phyloP scores from a whole-genome alignment of 2,113 vertebrate genomes.

The Nannospalax galili region DNA sequence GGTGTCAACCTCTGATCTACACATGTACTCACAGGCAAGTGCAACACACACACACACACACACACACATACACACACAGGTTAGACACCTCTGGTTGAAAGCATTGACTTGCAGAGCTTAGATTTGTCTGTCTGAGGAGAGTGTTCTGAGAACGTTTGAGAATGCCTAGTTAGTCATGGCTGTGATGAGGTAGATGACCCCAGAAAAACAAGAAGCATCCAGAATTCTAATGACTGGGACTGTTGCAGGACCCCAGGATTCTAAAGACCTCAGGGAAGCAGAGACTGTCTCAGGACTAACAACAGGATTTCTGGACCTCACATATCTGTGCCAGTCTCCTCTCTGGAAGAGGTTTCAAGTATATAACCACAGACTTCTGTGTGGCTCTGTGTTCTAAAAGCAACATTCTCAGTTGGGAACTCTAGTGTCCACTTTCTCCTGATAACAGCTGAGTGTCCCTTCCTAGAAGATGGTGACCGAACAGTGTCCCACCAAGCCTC shows the following conservation, averaged over 20 bases:
- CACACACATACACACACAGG: not conserved
- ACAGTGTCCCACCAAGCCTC: not conserved
- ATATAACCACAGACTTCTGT: fast-evolving
- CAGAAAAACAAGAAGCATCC: not conserved
- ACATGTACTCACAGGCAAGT: not conserved
- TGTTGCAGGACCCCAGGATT: no score
- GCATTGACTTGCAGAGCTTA: not conserved
- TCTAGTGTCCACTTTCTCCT: not conserved
- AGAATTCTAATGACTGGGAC: not conserved
- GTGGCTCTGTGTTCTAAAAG: not conserved
- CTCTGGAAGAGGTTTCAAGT: not conserved
- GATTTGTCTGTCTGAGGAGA: not conserved
- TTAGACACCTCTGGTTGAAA: not conserved
- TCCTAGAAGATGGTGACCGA: not conserved
- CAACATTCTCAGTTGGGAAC: not conserved
- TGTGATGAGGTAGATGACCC: fast-evolving
- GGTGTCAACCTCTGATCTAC: not conserved
- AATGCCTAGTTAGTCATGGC: no score
- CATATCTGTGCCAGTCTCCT: not conserved
- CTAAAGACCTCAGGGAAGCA: not conserved
- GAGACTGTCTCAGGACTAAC: not conserved
- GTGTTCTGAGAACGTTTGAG: not conserved
- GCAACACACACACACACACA: not conserved
- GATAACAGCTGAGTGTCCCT: not conserved
- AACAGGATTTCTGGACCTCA: not conserved